These are phyloP conservation scores for Beris morrisii DNA, from an alignment of 2,888 invertebrate genomes.

Conservation along the genomic window DNA sequence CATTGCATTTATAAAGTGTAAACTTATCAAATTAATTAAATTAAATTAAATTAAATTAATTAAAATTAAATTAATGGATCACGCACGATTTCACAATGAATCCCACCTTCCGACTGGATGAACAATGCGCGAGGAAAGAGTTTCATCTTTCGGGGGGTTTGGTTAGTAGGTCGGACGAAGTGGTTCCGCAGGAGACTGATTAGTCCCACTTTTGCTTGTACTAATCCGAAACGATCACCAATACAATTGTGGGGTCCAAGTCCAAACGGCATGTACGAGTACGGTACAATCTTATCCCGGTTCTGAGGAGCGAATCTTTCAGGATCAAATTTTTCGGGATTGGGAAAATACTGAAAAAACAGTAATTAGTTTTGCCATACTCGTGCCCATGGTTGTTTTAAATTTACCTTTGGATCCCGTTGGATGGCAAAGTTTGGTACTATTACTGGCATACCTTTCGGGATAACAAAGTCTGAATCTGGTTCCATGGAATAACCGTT, in stretches of 20 bases:
- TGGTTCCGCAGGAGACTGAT: slow-evolving; percentile 51
- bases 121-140: slow-evolving; percentile 49
- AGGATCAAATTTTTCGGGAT: slow-evolving; percentile 51
- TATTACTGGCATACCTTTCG: slow-evolving; percentile 51
- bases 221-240: slow-evolving; percentile 51
- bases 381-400: neutral
- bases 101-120: slow-evolving; percentile 45
- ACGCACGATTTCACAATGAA: slow-evolving; percentile 46
- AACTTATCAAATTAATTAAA: neutral
- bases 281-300: slow-evolving; percentile 44
- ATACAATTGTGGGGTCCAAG: slow-evolving; percentile 53
- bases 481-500: slow-evolving; percentile 47
- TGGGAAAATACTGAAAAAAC: slow-evolving; percentile 47
- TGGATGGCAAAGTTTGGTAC: slow-evolving; percentile 52
- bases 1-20: neutral
- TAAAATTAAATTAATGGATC: slow-evolving; percentile 15
- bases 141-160: slow-evolving; percentile 44
- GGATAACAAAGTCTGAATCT: slow-evolving; percentile 45
- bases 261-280: slow-evolving; percentile 51
- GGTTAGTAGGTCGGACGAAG: slow-evolving; percentile 43
- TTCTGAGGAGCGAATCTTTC: slow-evolving; percentile 51
- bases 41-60: too few species aligned
- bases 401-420: slow-evolving; percentile 50
- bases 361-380: neutral
- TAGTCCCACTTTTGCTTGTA: slow-evolving; percentile 51